These are phyloP conservation scores for Acanthurus tractus DNA, from an alignment of 2,797 vertebrate species.

Conservation along the genomic window DNA sequence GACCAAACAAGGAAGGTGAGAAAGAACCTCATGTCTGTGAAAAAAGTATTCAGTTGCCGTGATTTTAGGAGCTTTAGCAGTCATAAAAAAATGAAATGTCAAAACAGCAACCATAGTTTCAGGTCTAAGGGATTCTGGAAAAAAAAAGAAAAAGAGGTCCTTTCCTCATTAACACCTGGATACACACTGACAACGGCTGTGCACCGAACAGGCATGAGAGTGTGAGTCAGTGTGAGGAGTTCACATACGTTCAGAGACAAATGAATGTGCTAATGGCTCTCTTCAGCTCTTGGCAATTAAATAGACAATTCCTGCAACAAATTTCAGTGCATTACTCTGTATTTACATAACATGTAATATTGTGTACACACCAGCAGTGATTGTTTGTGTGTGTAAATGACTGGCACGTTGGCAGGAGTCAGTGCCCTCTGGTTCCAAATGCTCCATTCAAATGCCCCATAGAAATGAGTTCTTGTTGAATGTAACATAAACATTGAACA, in stretches of 20 bases:
- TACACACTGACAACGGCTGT: neutral
- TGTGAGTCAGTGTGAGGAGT: conserved; percentile 15
- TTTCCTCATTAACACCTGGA: too few relatives aligned
- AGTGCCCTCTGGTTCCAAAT: neutral
- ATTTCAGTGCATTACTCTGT: neutral
- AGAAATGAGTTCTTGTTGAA: neutral
- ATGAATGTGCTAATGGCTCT: conserved; percentile 29
- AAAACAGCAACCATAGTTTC: too few relatives aligned
- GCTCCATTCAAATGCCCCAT: neutral
- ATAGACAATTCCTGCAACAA: neutral
- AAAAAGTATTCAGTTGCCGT: too few relatives aligned
- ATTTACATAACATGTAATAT: neutral
- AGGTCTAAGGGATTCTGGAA: too few relatives aligned
- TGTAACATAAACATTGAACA: too few relatives aligned
- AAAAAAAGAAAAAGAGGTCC: too few relatives aligned
- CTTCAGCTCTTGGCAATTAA: conserved; percentile 7
- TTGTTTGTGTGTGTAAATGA: conserved; percentile 8
- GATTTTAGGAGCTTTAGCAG: too few relatives aligned
- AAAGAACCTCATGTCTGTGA: too few relatives aligned
- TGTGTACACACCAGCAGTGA: conserved; percentile 4
- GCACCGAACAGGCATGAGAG: neutral
- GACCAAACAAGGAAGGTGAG: too few relatives aligned
- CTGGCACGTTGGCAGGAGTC: neutral
- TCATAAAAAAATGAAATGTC: too few relatives aligned
- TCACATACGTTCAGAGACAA: conserved; percentile 17